phyloP scores from a whole-genome alignment of 2,888 invertebrate species.

The Pherbina coryleti region DNA sequence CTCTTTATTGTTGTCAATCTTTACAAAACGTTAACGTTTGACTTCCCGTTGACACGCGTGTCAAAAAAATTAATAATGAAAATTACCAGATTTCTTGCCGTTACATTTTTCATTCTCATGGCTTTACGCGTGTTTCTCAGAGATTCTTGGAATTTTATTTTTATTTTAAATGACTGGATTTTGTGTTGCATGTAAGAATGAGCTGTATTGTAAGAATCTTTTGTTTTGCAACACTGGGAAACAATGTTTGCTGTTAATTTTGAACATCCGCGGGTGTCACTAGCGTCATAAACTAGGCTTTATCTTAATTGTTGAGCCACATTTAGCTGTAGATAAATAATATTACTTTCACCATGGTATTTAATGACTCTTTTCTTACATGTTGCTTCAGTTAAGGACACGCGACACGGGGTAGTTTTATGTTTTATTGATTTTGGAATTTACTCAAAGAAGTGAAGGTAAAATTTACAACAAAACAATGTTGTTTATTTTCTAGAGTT shows the following conservation, averaged over 20 bases:
- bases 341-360: not conserved
- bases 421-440: not conserved
- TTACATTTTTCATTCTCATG: not conserved
- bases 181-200: not conserved
- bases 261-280: slow-evolving; percentile 26
- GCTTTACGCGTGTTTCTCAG: not conserved
- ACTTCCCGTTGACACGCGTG: slow-evolving; percentile 29
- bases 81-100: not conserved
- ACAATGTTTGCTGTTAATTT: not conserved
- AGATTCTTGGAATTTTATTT: not conserved
- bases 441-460: not conserved
- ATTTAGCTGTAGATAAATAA: not conserved
- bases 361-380: not conserved
- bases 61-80: slow-evolving; percentile 26
- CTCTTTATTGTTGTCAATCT: slow-evolving; percentile 15
- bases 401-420: slow-evolving; percentile 11
- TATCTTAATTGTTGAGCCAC: not conserved
- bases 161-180: not conserved
- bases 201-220: not conserved
- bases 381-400: slow-evolving; percentile 23
- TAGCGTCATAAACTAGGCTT: not conserved
- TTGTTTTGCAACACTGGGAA: not conserved
- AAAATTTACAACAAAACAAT: not conserved
- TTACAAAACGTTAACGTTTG: not conserved
- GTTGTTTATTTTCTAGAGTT: not conserved